Conservation (phyloP, 2,888 invertebrate species). For the Epistrophella euchroma region DNA sequence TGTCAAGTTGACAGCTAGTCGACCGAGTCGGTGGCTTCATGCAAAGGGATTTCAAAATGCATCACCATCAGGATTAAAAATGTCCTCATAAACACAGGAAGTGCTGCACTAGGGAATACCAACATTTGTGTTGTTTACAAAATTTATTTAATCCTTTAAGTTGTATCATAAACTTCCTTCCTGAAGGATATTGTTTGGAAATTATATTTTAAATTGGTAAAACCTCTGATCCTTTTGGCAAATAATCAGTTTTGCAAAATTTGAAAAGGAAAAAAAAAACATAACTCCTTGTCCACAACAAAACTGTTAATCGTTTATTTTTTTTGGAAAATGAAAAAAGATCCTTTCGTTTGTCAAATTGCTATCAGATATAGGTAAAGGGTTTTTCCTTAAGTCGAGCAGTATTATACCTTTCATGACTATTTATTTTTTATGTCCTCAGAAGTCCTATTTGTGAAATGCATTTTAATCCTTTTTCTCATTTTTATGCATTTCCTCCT, state of each 20-base stretch:
- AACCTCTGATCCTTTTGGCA: conserved; percentile 67
- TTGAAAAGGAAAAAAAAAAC: conserved; percentile 2
- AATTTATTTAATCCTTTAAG: conserved; percentile 47
- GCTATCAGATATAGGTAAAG: conserved; percentile 33
- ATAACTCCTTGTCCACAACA: conserved; percentile 70
- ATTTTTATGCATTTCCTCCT: conserved; percentile 24
- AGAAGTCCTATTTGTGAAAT: conserved; percentile 19
- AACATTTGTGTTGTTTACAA: conserved; percentile 31
- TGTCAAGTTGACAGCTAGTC: conserved; percentile 55
- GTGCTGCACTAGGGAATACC: neutral
- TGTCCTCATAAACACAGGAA: conserved; percentile 12
- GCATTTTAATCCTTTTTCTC: conserved; percentile 63
- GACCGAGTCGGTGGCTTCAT: neutral
- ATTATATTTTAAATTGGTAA: conserved; percentile 62
- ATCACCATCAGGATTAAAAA: conserved; percentile 15
- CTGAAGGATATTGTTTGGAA: conserved; percentile 37
- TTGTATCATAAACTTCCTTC: conserved; percentile 9
- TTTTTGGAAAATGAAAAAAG: conserved; percentile 32
- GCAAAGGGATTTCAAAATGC: conserved; percentile 15
- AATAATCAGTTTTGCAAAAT: conserved; percentile 63
- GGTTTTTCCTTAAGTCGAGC: conserved; percentile 5
- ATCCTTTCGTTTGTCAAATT: neutral
- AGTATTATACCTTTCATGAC: neutral
- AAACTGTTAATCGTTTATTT: conserved; percentile 63
- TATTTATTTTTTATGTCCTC: conserved; percentile 12